A percentile compares a stretch with the other conserved stretches of the same genome.
phyloP scores from a whole-genome alignment of 2,888 invertebrate species.

The Tetragonula carbonaria region DNA sequence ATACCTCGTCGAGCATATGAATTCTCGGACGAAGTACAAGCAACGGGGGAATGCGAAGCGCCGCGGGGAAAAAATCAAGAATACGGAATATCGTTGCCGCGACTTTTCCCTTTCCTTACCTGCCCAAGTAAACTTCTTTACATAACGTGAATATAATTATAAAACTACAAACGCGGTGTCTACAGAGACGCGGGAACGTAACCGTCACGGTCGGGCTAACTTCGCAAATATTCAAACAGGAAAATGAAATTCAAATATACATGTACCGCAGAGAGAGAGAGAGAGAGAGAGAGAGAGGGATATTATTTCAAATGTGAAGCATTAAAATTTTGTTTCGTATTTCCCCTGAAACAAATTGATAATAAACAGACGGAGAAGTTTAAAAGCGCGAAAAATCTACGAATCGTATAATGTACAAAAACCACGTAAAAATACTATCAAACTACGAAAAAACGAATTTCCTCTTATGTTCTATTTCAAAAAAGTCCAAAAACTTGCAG shows the following conservation, averaged over 20 bases:
- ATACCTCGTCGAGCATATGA: conserved; percentile 6
- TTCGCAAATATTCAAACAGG: not conserved
- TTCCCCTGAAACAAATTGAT: too few species aligned
- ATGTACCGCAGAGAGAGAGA: too few species aligned
- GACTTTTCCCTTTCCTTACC: not conserved
- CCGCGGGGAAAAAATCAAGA: not conserved
- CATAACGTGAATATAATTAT: conserved; percentile 9
- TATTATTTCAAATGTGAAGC: not conserved
- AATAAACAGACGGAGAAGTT: too few species aligned
- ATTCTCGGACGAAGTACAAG: conserved; percentile 12
- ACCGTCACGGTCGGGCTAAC: too few species aligned
- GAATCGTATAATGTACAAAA: too few species aligned
- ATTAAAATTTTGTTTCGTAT: too few species aligned
- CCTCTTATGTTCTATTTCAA: too few species aligned
- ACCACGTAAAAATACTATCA: too few species aligned
- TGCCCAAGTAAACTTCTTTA: not conserved
- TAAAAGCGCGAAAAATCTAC: too few species aligned
- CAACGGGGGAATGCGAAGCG: not conserved
- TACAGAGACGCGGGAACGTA: too few species aligned
- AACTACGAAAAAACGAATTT: too few species aligned
- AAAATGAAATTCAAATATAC: not conserved
- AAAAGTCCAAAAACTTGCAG: too few species aligned
- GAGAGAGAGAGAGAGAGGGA: not conserved
- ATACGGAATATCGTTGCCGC: not conserved
- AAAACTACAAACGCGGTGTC: not conserved